A percentile compares a stretch with the other conserved stretches of the same genome.
Evolutionary conservation across 2,888 invertebrate species (phyloP).

Genomic region (Cabera pusaria): DNA sequence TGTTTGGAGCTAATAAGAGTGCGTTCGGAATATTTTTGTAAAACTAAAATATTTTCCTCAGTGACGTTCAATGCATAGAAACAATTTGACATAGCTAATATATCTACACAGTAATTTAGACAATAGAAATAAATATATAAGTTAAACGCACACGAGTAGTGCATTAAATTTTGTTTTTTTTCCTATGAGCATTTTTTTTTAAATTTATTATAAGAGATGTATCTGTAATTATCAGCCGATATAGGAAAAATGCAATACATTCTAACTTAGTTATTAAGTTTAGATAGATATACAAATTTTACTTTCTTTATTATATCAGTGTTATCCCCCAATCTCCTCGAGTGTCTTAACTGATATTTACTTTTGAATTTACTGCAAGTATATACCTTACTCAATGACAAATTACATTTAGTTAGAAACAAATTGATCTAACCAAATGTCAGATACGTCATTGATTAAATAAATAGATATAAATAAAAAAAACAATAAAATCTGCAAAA

Average conservation of each 20-base stretch:
- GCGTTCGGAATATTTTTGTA: constrained; percentile 21
- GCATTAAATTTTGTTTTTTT: constrained; percentile 47
- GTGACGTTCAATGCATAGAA: constrained; percentile 16
- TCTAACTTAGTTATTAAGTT: constrained; percentile 63
- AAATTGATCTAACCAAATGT: too few relatives aligned
- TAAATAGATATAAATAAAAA: too few relatives aligned
- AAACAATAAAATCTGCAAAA: too few relatives aligned
- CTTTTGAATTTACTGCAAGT: too few relatives aligned
- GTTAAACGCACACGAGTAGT: constrained; percentile 52
- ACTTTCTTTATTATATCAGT: constrained; percentile 33
- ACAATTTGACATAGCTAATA: constrained; percentile 28
- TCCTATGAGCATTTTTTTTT: constrained; percentile 52
- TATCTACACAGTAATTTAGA: constrained; percentile 20
- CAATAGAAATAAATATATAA: constrained; percentile 25
- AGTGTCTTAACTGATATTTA: too few relatives aligned
- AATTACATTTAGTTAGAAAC: too few relatives aligned
- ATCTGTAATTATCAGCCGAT: constrained; percentile 44
- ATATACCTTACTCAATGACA: too few relatives aligned
- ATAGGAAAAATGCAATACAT: constrained; percentile 70
- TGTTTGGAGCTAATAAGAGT: constrained; percentile 7
- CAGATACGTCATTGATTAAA: too few relatives aligned
- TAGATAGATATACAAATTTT: constrained; percentile 60
- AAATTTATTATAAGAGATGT: constrained; percentile 41
- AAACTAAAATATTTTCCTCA: constrained; percentile 27
- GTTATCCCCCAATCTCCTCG: too few relatives aligned